These are phyloP conservation scores for Oxyura jamaicensis DNA, from an alignment of 2,113 vertebrate species.

Conservation along the genomic window DNA sequence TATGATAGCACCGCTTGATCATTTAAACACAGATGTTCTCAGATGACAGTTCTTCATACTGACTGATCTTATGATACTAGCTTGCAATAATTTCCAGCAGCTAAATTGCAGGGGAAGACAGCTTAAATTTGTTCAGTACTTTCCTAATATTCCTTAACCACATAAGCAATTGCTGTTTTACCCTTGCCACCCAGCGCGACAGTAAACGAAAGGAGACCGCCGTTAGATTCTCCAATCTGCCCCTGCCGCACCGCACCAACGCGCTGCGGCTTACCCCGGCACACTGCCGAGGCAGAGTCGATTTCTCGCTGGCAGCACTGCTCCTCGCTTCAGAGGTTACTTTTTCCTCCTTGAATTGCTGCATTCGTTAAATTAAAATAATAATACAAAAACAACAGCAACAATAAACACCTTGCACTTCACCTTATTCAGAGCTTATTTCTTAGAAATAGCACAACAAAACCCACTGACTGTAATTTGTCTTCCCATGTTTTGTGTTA, in stretches of 20 bases:
- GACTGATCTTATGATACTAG: not conserved
- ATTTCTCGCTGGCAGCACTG: not conserved
- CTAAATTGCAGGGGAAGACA: conserved; percentile 42
- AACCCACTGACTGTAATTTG: not conserved
- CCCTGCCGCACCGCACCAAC: not conserved
- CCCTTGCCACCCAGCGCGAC: not conserved
- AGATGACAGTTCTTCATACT: not conserved
- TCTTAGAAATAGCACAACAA: not conserved
- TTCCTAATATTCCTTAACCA: conserved; percentile 13
- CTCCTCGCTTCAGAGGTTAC: not conserved
- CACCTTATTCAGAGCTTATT: not conserved
- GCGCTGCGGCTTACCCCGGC: rapidly evolving
- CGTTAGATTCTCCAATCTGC: not conserved
- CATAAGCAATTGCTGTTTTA: conserved; percentile 2
- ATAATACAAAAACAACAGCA: no score
- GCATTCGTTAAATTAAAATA: no score
- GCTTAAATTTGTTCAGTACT: conserved; percentile 13
- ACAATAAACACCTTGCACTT: not conserved
- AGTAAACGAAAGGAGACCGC: not conserved
- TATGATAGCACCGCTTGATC: not conserved
- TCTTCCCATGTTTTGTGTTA: not conserved
- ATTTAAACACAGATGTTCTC: conserved; percentile 47
- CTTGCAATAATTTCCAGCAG: conserved; percentile 25
- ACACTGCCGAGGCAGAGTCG: not conserved
- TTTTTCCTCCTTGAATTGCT: not conserved